A percentile compares a stretch with the other conserved stretches of the same genome.
Conservation (phyloP, 2,113 vertebrate genomes). For the Dicentrarchus labrax region DNA sequence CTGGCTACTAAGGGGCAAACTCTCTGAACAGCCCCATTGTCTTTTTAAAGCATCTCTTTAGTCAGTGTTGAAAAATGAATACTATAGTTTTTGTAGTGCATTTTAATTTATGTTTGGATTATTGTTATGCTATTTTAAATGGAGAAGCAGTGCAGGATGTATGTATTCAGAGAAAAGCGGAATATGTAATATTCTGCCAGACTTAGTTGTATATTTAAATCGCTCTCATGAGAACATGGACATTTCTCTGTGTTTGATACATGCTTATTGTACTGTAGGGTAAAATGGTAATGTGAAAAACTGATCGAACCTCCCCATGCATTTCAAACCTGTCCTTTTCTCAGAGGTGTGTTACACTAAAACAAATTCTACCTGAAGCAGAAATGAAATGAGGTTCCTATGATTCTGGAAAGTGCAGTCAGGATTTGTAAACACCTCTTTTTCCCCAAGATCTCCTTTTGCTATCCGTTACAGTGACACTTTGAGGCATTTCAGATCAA, state of each 20-base stretch:
- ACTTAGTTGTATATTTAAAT: slow-evolving; percentile 82
- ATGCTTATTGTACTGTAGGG: slow-evolving; percentile 76
- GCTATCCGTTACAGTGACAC: slow-evolving; percentile 15
- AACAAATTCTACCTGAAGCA: slow-evolving; percentile 50
- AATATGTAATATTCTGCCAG: slow-evolving; percentile 68
- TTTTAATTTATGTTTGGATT: slow-evolving; percentile 84
- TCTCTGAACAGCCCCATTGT: slow-evolving; percentile 37
- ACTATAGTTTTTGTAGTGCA: slow-evolving; percentile 67
- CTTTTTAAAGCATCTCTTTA: slow-evolving; percentile 75
- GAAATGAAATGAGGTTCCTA: background rate
- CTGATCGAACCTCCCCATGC: slow-evolving; percentile 27
- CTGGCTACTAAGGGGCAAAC: slow-evolving; percentile 51
- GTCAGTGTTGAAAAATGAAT: slow-evolving; percentile 71
- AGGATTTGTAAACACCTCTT: slow-evolving; percentile 33
- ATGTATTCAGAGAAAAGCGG: slow-evolving; percentile 71
- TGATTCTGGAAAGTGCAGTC: slow-evolving; percentile 27
- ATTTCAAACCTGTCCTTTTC: slow-evolving; percentile 43
- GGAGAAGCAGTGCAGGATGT: slow-evolving; percentile 72
- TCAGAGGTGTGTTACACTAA: slow-evolving; percentile 46
- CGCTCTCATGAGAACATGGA: slow-evolving; percentile 60
- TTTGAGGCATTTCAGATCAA: slow-evolving; percentile 27
- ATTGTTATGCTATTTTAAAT: slow-evolving; percentile 79
- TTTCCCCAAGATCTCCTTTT: slow-evolving; percentile 7
- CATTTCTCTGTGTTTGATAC: slow-evolving; percentile 73
- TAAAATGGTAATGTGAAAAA: slow-evolving; percentile 68